Percentiles rank a stretch among this genome's conserved stretches.
These are phyloP conservation scores for Lepus townsendii DNA, from an alignment of 2,797 vertebrate species.

Conservation along the genomic window DNA sequence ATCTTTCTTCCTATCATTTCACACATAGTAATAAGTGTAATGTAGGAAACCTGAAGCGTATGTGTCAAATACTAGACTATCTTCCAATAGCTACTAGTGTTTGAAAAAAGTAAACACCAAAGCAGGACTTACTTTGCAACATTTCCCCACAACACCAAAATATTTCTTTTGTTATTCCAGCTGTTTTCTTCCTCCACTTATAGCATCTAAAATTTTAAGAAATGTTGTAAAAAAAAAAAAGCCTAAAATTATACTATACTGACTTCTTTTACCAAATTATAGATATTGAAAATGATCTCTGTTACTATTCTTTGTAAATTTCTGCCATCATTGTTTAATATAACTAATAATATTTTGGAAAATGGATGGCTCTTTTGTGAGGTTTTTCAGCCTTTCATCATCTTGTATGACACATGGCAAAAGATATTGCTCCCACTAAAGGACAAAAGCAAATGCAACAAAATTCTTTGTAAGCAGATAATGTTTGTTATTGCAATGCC, in stretches of 20 bases:
- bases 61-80: not conserved
- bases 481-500: not conserved
- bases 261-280: conserved; percentile 65
- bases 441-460: conserved; percentile 61
- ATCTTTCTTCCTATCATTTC: not conserved
- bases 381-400: conserved; percentile 27
- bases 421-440: conserved; percentile 59
- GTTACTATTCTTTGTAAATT: conserved; percentile 40
- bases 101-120: not conserved
- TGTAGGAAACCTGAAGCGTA: conserved; percentile 24
- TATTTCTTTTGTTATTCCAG: conserved; percentile 55
- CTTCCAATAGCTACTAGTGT: not conserved
- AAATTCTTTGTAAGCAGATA: conserved; percentile 38
- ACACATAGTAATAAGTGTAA: conserved; percentile 12
- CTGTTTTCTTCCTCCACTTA: conserved; percentile 50
- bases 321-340: conserved; percentile 31
- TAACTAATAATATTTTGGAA: conserved; percentile 53
- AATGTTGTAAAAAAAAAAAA: conserved; percentile 38
- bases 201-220: conserved; percentile 33
- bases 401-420: conserved; percentile 63
- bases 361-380: conserved; percentile 30
- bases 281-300: conserved; percentile 48
- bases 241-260: conserved; percentile 73
- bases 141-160: not conserved
- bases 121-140: not conserved